Conservation (phyloP, 1,140 invertebrate species). For the Lepidurus arcticus region DNA sequence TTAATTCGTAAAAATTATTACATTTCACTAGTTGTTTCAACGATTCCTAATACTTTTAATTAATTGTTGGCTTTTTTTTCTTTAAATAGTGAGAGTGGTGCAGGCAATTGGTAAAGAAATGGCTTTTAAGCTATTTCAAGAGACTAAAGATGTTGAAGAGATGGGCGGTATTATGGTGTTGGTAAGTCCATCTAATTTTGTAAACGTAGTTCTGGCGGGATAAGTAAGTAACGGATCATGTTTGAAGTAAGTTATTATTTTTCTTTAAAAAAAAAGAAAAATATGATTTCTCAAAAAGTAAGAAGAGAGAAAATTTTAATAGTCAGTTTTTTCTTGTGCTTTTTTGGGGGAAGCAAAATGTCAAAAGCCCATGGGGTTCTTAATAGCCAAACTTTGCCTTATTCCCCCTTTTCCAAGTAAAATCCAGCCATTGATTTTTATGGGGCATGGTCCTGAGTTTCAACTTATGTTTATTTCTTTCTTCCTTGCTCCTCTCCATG, state of each 20-base stretch:
- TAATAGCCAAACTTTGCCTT: conserved; percentile 2
- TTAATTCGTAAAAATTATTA: conserved; percentile 28
- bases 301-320: neutral
- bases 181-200: conserved; percentile 46
- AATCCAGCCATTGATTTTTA: conserved; percentile 15
- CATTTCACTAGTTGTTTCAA: neutral
- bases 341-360: conserved; percentile 7
- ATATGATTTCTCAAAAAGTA: neutral
- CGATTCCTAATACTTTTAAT: conserved; percentile 22
- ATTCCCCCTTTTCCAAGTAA: neutral
- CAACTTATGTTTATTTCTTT: conserved; percentile 22
- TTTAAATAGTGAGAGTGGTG: conserved; percentile 58
- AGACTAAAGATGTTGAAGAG: conserved; percentile 71
- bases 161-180: conserved; percentile 75
- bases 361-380: conserved; percentile 20
- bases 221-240: conserved; percentile 25
- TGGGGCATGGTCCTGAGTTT: neutral
- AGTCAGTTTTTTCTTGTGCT: conserved; percentile 22
- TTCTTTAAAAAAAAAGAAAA: neutral
- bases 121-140: conserved; percentile 65
- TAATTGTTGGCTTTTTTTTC: conserved; percentile 42
- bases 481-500: conserved; percentile 32
- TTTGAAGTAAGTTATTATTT: neutral
- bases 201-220: conserved; percentile 10
- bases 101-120: conserved; percentile 63